A percentile compares a stretch with the other conserved stretches of the same genome.
Evolutionary conservation across 2,797 vertebrate genomes (phyloP).

Genomic region (Bryconaethiops microstoma): DNA sequence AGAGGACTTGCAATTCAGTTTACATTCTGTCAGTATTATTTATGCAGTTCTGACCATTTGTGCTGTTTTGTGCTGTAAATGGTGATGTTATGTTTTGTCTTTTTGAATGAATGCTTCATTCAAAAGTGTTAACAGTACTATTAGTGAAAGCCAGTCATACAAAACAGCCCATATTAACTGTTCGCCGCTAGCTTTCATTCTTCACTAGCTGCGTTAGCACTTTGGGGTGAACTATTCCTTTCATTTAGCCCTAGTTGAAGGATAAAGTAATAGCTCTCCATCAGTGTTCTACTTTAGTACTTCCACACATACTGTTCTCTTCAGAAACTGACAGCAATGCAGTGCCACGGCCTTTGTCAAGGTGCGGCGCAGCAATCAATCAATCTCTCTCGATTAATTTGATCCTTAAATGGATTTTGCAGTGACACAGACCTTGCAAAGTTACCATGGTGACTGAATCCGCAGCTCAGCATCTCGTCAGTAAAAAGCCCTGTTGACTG

Average conservation of each 20-base stretch:
- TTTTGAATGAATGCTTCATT: not conserved
- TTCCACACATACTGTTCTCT: conserved; percentile 25
- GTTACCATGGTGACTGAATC: conserved; percentile 62
- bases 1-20: not conserved
- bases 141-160: not conserved
- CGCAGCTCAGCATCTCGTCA: conserved; percentile 55
- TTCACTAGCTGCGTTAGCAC: conserved; percentile 13
- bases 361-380: conserved; percentile 53
- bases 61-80: not conserved
- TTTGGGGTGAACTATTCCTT: conserved; percentile 29
- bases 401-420: conserved; percentile 62
- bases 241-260: conserved; percentile 25
- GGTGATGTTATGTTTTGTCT: not conserved
- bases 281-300: conserved; percentile 32
- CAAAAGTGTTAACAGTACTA: conserved; percentile 5
- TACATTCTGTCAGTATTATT: not conserved
- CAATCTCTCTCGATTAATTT: conserved; percentile 59
- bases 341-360: conserved; percentile 45
- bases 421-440: conserved; percentile 60
- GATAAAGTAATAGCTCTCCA: conserved; percentile 25
- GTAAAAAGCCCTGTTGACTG: conserved; percentile 60
- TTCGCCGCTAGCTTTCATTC: conserved; percentile 3
- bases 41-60: not conserved
- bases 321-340: conserved; percentile 43
- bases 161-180: conserved; percentile 11